Conservation (phyloP, 2,113 vertebrate species). For the Sinocyclocheilus anophthalmus region DNA sequence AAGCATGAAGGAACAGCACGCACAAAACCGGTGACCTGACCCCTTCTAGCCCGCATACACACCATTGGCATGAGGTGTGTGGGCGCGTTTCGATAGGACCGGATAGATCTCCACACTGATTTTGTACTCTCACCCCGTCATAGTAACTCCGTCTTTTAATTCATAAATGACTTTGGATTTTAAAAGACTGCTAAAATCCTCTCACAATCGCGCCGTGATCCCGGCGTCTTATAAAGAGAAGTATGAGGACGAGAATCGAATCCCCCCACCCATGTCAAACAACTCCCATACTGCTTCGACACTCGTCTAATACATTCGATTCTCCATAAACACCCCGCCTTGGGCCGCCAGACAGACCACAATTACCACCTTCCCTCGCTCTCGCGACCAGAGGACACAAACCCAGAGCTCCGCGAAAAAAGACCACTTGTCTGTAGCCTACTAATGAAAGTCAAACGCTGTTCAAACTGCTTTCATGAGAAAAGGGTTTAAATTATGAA, state of each 20-base stretch:
- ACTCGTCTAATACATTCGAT: conserved; percentile 11
- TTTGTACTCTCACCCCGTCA: background rate
- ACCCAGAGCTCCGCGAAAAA: no score
- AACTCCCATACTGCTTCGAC: conserved; percentile 17
- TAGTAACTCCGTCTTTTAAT: background rate
- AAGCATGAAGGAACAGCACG: no score
- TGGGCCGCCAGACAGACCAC: no score
- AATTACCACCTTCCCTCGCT: no score
- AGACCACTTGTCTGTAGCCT: background rate
- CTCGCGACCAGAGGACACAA: no score
- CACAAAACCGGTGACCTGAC: no score
- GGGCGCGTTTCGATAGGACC: background rate
- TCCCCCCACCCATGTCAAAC: conserved; percentile 28
- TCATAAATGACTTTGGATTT: background rate
- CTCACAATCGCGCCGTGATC: background rate
- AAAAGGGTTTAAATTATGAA: background rate
- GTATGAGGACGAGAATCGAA: background rate
- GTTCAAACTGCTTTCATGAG: background rate
- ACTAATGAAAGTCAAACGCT: background rate
- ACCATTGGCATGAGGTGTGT: background rate
- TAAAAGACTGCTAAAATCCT: background rate
- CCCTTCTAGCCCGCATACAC: no score
- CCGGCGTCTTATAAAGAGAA: conserved; percentile 20
- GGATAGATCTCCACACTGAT: background rate
- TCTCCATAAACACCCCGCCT: no score